phyloP scores from a whole-genome alignment of 2,888 invertebrate species.

The Leucophora obtusa region DNA sequence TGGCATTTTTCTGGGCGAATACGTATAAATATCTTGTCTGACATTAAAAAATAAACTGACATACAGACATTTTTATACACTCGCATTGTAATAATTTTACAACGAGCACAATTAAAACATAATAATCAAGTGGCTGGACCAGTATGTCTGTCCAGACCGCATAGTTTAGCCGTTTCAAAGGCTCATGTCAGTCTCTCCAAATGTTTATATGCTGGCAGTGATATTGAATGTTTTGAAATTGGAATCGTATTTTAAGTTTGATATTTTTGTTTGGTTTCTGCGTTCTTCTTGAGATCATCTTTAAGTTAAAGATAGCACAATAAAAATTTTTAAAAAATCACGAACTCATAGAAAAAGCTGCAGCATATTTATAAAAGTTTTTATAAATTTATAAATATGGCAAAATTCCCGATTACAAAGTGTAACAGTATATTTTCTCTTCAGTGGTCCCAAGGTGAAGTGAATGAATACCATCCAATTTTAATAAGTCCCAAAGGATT shows the following conservation, averaged over 20 bases:
- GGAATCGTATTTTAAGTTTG: background rate
- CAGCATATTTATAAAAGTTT: too few species aligned
- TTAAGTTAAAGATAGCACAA: too few species aligned
- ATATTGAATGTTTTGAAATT: constrained; percentile 36
- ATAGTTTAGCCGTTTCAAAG: constrained; percentile 7
- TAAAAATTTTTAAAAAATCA: too few species aligned
- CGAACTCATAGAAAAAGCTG: too few species aligned
- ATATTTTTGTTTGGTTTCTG: background rate
- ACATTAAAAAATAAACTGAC: background rate
- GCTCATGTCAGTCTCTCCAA: constrained; percentile 35
- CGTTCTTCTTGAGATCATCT: too few species aligned
- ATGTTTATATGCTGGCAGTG: constrained; percentile 31
- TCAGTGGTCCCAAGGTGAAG: too few species aligned
- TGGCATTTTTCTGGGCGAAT: constrained; percentile 48
- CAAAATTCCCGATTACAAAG: too few species aligned
- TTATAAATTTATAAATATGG: too few species aligned
- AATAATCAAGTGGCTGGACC: constrained; percentile 57
- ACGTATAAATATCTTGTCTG: background rate
- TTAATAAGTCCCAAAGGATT: too few species aligned
- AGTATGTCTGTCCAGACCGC: constrained; percentile 20
- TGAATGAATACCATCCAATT: too few species aligned
- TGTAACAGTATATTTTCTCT: too few species aligned
- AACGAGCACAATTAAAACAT: constrained; percentile 60
- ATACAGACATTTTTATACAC: background rate
- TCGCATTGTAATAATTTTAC: background rate